A percentile compares a stretch with the other conserved stretches of the same genome.
Evolutionary conservation across 2,797 vertebrate species (phyloP).

Genomic region (Sebastes kiyomatsui): DNA sequence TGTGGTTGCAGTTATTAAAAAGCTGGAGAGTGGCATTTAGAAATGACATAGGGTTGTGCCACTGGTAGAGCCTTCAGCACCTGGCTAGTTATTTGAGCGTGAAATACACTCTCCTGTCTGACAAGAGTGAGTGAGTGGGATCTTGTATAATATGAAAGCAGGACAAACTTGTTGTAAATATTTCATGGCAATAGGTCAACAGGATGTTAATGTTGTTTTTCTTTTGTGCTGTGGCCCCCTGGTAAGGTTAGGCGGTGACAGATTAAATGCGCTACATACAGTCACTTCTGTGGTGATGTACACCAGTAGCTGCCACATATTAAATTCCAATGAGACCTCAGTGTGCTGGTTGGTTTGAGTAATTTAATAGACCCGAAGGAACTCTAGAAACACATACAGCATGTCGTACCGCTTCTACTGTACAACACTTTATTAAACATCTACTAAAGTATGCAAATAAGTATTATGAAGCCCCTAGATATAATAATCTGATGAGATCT

Average conservation of each 20-base stretch:
- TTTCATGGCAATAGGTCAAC: conserved; percentile 72
- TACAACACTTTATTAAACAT: conserved; percentile 47
- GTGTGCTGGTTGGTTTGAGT: conserved; percentile 25
- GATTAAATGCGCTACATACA: conserved; percentile 46
- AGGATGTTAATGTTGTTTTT: conserved; percentile 71
- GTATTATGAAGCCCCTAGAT: conserved; percentile 28
- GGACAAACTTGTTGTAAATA: conserved; percentile 60
- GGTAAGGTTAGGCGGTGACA: conserved; percentile 44
- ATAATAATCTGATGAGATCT: conserved; percentile 39
- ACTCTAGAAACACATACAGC: not conserved
- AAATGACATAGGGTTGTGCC: conserved; percentile 63
- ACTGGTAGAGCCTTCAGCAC: conserved; percentile 52
- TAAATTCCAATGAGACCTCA: conserved; percentile 29
- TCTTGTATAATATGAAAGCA: conserved; percentile 29
- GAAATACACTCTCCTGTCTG: conserved; percentile 33
- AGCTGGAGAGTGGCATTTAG: conserved; percentile 63
- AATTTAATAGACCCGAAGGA: conserved; percentile 23
- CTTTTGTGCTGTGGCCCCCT: conserved; percentile 31
- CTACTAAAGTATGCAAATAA: conserved; percentile 46
- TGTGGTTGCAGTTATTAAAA: conserved; percentile 71
- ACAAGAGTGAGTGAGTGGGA: conserved; percentile 37
- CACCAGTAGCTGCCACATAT: conserved; percentile 30
- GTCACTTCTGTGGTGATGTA: conserved; percentile 25
- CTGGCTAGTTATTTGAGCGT: conserved; percentile 46
- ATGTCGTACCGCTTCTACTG: conserved; percentile 1